These are phyloP conservation scores for Apeltes quadracus DNA, from an alignment of 2,113 vertebrate species.

Conservation along the genomic window DNA sequence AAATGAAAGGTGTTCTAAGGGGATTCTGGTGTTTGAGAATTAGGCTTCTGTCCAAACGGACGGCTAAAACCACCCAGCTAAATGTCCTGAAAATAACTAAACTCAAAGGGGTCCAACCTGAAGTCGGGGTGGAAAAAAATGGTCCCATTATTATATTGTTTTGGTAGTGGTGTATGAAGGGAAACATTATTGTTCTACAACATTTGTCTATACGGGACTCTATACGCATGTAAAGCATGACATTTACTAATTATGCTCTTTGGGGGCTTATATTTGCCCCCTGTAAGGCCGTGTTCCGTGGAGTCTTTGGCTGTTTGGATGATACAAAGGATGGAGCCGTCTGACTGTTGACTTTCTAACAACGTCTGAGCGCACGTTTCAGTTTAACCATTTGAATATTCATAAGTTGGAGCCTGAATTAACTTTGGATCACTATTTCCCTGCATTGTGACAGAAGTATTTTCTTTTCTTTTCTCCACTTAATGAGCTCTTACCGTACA, in stretches of 20 bases:
- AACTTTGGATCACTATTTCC: conserved; percentile 2
- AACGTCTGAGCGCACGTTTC: not conserved
- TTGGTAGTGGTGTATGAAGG: not conserved
- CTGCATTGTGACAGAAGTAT: not conserved
- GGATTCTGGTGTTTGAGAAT: not conserved
- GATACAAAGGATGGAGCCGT: not conserved
- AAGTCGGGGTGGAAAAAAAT: too few species aligned
- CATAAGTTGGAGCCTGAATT: conserved; percentile 10
- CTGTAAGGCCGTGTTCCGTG: not conserved
- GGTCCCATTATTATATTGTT: not conserved
- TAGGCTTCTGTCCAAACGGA: not conserved
- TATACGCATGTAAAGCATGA: not conserved
- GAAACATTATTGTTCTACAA: not conserved
- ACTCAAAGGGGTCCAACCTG: not conserved
- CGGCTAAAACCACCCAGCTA: not conserved
- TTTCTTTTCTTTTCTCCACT: not conserved
- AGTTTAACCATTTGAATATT: conserved; percentile 22
- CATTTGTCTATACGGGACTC: not conserved
- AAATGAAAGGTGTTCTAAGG: not conserved
- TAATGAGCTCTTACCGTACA: conserved; percentile 9
- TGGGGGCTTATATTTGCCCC: not conserved
- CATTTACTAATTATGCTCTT: not conserved
- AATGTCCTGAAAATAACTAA: not conserved
- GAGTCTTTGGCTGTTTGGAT: not conserved
- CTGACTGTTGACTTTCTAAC: not conserved